Percentiles rank a stretch among this genome's conserved stretches.
Evolutionary conservation across 1,140 invertebrate genomes (phyloP).

Genomic region (Heliconius congener): DNA sequence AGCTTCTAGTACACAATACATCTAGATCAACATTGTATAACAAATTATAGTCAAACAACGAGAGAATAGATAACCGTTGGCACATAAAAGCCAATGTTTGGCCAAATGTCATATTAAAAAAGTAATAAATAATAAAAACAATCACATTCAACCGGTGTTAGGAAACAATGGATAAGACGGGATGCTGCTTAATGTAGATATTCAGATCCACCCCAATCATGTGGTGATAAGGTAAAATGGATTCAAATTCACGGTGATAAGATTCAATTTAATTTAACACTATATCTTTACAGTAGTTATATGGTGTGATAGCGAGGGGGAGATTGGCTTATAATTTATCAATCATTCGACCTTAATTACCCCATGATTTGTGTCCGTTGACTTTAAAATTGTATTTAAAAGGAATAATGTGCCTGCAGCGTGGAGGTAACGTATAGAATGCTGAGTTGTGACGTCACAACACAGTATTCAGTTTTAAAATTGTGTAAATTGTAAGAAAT

Average conservation of each 20-base stretch:
- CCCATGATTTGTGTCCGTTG: conserved; percentile 42
- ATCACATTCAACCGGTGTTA: conserved; percentile 28
- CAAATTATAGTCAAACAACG: conserved; percentile 12
- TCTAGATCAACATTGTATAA: conserved; percentile 18
- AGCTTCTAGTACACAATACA: not conserved
- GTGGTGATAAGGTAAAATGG: not conserved
- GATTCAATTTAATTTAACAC: not conserved
- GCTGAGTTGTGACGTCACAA: not conserved
- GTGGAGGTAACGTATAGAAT: not conserved
- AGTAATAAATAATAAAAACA: conserved; percentile 46
- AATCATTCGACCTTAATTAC: conserved; percentile 38
- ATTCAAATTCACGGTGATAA: conserved; percentile 7
- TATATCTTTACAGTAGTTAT: conserved; percentile 24
- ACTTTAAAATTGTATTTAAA: conserved; percentile 31
- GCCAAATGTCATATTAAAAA: conserved; percentile 43
- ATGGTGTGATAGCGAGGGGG: conserved; percentile 32
- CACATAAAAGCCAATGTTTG: conserved; percentile 33
- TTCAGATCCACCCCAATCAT: conserved; percentile 19
- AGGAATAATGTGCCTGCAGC: not conserved
- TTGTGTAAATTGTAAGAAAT: too few relatives aligned
- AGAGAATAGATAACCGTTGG: conserved; percentile 13
- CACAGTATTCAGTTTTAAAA: conserved; percentile 22
- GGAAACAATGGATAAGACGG: conserved; percentile 36
- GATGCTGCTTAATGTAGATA: conserved; percentile 45
- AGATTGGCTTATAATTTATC: conserved; percentile 35